Evolutionary conservation across 2,888 invertebrate genomes (phyloP), one percentile per base, ranked within the genome.

Genomic region (Amphipyra berbera): DNA sequence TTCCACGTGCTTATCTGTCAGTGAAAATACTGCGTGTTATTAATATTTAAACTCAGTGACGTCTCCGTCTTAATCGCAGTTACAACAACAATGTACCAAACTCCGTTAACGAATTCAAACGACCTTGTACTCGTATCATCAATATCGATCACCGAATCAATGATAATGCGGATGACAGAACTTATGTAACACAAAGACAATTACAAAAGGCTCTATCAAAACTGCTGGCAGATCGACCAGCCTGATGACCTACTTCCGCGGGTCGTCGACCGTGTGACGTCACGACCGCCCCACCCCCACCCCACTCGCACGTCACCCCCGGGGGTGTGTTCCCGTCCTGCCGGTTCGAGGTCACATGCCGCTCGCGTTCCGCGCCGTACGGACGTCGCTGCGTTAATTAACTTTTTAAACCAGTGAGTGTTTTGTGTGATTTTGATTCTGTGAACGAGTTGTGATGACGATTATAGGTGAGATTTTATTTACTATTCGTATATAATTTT

Each of bases 191-290:
- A 55, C 69, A 68, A 71, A 63, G 67, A 73, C 75, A 78, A 76
- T 82, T 78, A 82, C 76, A 83, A 81, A 79, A 84, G 82, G 66
- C 79, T 83, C 79, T 80, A 81, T 77, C 75, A 80, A 79, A 83
- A 81, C 79, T 75, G 78, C 76, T 83, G 82, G 78, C 82, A 87
- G 88, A 91, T 90, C 90, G 90, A 88, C 87, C 90, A 87, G 83
- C 85, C 85, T 82, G 88, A 86, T 94, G 94, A 94, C 94, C 94
- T 85, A 94, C 82, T 91, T 94, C 82, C 80, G 81, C 78, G 84
- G 93, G 90, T 94, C 89, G 89, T 81, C 90, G 92, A 92, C 93
- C 93, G 89, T 80, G 91, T 94, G 94, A 94, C 94, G 94, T 94
- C 94, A 94, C 90, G 75, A 42, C 79, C 76, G 69, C 73, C 83